Conservation (phyloP, 2,113 vertebrate species). For the Corvus hawaiiensis region DNA sequence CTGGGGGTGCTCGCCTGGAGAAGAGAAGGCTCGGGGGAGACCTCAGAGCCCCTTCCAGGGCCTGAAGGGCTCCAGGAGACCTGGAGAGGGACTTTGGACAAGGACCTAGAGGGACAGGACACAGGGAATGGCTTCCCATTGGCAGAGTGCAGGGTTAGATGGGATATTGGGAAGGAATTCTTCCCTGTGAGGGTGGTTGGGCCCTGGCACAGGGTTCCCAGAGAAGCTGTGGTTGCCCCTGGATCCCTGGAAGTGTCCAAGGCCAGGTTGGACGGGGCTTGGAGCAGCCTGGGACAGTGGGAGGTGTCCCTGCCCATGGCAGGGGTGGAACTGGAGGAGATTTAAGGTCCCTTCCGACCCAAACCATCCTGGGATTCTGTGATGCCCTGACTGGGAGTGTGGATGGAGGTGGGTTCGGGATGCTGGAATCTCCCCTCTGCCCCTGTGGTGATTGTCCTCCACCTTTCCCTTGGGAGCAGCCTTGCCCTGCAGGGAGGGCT, state of each 20-base stretch:
- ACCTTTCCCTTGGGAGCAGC: background rate
- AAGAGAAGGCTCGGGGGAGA: background rate
- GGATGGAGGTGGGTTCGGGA: background rate
- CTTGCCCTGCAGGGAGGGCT: background rate
- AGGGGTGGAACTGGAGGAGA: background rate
- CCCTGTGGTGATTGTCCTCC: background rate
- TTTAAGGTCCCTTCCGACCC: background rate
- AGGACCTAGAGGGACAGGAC: no score
- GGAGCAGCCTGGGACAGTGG: rapidly evolving
- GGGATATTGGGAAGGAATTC: background rate
- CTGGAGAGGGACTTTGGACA: background rate
- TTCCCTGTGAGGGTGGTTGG: rapidly evolving
- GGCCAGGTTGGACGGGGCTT: rapidly evolving
- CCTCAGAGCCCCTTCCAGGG: rapidly evolving
- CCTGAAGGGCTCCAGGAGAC: background rate
- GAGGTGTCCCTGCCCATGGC: background rate
- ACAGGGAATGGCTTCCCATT: background rate
- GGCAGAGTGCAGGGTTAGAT: background rate
- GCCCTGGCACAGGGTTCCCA: background rate
- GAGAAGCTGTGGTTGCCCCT: background rate
- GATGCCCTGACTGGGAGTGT: background rate
- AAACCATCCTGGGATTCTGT: background rate
- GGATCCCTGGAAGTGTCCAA: background rate
- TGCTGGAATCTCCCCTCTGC: background rate
- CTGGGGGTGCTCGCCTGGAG: background rate